A percentile compares a stretch with the other conserved stretches of the same genome.
phyloP scores from a whole-genome alignment of 2,888 invertebrate species.

The Laspeyria flexula region DNA sequence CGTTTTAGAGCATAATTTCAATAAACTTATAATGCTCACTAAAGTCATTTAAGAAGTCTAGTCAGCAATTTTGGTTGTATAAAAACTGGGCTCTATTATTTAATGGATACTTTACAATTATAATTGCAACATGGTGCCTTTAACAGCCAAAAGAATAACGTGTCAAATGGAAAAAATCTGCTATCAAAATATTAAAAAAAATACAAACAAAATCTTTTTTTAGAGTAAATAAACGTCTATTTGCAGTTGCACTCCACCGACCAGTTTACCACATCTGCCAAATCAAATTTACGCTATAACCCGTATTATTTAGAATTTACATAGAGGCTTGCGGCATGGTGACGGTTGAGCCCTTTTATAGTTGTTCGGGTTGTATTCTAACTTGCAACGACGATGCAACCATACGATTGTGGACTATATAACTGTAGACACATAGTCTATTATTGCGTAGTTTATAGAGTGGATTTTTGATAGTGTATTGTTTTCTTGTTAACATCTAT shows the following conservation, averaged over 20 bases:
- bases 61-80: too few species aligned
- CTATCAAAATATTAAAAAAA: neutral
- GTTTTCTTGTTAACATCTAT: constrained; percentile 12
- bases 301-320: constrained; percentile 52
- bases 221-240: neutral
- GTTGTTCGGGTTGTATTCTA: constrained; percentile 34
- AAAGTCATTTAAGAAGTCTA: too few species aligned
- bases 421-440: constrained; percentile 31
- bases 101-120: too few species aligned
- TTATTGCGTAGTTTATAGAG: constrained; percentile 24
- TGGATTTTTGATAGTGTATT: constrained; percentile 18
- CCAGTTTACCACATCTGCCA: constrained; percentile 32
- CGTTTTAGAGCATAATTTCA: too few species aligned
- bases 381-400: constrained; percentile 54
- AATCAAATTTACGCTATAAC: constrained; percentile 29
- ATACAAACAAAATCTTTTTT: neutral
- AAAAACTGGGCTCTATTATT: too few species aligned
- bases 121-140: too few species aligned
- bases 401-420: constrained; percentile 56
- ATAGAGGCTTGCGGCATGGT: constrained; percentile 82
- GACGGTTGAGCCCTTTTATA: constrained; percentile 61
- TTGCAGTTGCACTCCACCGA: constrained; percentile 3
- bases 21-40: too few species aligned
- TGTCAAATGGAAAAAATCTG: too few species aligned
- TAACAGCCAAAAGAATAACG: too few species aligned